phyloP scores from a whole-genome alignment of 2,797 vertebrate species.

The Cryptoblepharus egeriae region DNA sequence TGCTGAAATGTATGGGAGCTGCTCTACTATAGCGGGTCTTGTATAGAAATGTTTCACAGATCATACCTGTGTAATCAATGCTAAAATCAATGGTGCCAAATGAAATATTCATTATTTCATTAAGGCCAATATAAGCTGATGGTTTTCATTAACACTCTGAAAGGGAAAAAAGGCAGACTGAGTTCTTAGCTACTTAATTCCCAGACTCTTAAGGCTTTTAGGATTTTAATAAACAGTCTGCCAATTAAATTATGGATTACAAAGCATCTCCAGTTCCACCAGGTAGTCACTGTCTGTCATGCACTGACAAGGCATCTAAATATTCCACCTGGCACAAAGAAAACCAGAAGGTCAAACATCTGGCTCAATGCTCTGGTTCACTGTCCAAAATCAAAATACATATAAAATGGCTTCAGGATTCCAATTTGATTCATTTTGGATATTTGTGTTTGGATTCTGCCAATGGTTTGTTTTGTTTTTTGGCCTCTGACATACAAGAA shows the following conservation, averaged over 20 bases:
- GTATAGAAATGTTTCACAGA: neutral
- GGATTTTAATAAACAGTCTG: slow-evolving; percentile 3
- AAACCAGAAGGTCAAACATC: neutral
- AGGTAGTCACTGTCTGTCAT: neutral
- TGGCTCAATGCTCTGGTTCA: neutral
- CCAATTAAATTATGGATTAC: neutral
- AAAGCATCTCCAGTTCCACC: slow-evolving; percentile 18
- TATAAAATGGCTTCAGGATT: slow-evolving; percentile 66
- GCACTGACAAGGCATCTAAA: too few relatives aligned
- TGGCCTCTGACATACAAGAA: slow-evolving; percentile 51
- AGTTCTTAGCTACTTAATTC: slow-evolving; percentile 43
- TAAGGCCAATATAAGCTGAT: slow-evolving; percentile 57
- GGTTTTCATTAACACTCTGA: slow-evolving; percentile 54
- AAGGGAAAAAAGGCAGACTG: slow-evolving; percentile 17
- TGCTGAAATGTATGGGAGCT: neutral
- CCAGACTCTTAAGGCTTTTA: slow-evolving; percentile 53
- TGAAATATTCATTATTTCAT: slow-evolving; percentile 20
- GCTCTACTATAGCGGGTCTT: neutral
- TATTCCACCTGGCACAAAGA: neutral
- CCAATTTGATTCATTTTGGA: slow-evolving; percentile 56
- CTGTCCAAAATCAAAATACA: slow-evolving; percentile 44
- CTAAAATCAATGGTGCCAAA: neutral
- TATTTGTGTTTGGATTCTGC: slow-evolving; percentile 47
- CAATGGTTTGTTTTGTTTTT: slow-evolving; percentile 41
- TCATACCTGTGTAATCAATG: neutral